These are phyloP conservation scores for Orchesella cincta DNA, from an alignment of 1,140 invertebrate species.

Conservation along the genomic window DNA sequence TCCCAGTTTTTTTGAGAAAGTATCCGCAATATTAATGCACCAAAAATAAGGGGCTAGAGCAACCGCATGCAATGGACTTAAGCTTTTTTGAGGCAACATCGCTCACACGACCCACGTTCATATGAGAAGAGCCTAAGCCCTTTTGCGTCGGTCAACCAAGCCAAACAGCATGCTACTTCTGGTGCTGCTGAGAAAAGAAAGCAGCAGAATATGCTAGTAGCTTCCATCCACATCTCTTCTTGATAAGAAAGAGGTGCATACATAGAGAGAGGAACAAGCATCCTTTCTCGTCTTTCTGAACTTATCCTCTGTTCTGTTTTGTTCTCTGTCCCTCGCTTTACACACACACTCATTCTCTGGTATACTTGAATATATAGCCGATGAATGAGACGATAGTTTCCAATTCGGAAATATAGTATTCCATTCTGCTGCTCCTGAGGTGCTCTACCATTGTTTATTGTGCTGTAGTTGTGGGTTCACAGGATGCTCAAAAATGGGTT, in stretches of 20 bases:
- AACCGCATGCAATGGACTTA: neutral
- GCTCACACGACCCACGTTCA: no score
- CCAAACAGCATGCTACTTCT: neutral
- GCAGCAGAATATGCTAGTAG: neutral
- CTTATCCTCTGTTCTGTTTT: neutral
- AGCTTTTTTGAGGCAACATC: no score
- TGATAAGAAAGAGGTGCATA: neutral
- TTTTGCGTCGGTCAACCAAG: constrained; percentile 19
- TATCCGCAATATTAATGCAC: neutral
- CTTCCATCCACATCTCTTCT: neutral
- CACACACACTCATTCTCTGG: no score
- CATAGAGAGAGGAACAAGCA: neutral
- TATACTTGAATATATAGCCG: no score
- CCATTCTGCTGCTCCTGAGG: no score
- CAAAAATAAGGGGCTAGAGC: neutral
- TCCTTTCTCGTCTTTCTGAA: no score
- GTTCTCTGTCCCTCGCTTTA: neutral
- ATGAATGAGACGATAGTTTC: no score
- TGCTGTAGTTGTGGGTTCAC: no score
- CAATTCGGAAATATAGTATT: no score
- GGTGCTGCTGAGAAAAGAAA: neutral
- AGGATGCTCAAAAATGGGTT: no score
- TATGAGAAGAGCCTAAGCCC: neutral
- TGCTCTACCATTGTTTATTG: no score
- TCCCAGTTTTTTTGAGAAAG: neutral